Evolutionary conservation across 1,140 invertebrate genomes (phyloP), one percentile per base, ranked within the genome.

Genomic region (Caerostris darwini): DNA sequence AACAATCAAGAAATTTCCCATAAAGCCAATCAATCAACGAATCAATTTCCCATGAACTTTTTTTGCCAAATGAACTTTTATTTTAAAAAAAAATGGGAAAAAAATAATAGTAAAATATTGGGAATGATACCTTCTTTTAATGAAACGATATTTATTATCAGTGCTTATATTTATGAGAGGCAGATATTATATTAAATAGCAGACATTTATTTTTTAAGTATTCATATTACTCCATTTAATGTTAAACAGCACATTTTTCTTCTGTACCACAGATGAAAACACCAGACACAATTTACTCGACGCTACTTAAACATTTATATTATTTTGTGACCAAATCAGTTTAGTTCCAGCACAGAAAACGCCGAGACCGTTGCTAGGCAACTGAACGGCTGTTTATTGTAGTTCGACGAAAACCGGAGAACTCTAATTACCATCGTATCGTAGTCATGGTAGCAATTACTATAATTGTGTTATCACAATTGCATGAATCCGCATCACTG

Each of bases 371-470:
- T 87, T 87, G 85, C 85, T 87, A 87, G 14, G 58, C 85, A 87
- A 67, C 85, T 67, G 59, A 64, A 61, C 53, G 8, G 53, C 19
- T 87, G 58, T 87, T 87, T 87, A 87, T 61, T 87, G 85, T 34
- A 61, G 85, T 59, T 54, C 50, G 50, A 56, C 56, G 53, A 12
- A 12, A 57, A 12, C n/a, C 82, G 56, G 34, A 61, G 59, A 64
- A 50, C 59, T 61, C 58, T 53, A 61, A 64, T 87, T 87, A 87
- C 85, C 85, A 7, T 53, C 58, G 56, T 59, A 87, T 59, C 57
- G 58, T 87, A 57, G 34, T n/a, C 56, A 87, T 87, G 58, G 85
- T 12, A 87, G 85, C 85, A 87, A 87, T 87, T 87, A 87, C 59
- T 53, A 50, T 87, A 87, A 87, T 87, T 87, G 85, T 57, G 85